Base-by-base conservation (phyloP, 1,140 invertebrate species). In the Phymastichus coffea region DNA sequence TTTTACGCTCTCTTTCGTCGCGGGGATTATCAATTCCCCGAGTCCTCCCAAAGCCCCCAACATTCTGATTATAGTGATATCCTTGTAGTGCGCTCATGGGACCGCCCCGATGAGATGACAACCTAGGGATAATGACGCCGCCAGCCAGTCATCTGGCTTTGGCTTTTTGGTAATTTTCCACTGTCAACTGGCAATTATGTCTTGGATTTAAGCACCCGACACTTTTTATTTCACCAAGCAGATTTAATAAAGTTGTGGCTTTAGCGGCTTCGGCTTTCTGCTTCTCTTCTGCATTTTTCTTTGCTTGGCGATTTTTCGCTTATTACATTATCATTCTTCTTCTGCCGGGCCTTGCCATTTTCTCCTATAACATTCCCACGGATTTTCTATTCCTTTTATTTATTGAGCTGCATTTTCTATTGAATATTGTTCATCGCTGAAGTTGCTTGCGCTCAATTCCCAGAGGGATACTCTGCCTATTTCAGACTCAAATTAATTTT, bases 31-130 rank as follows among this genome's bases (percentile, higher is more conserved):
- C 54, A 54, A 54, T 60, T 60, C 30, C 10, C 17, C 20, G 51
- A 35, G 37, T 12, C 19, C 38, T 15, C 22, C n/a, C n/a, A n/a
- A n/a, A n/a, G n/a, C n/a, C n/a, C n/a, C n/a, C n/a, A n/a, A n/a
- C n/a, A 7, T 25, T 40, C 23, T 61, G 51, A 61, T 61, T 61
- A 61, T 48, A 53, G 49, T 46, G 43, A 61, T 61, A 54, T 40
- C 15, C 12, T 14, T 17, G 7, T 23, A 15, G 15, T 9, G 9
- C 2, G 26, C 17, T 54, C 40, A 52, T 23, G 44, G 59, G n/a
- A n/a, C 49, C 26, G 28, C 26, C 28, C 25, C 14, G 20, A 40
- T 41, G n/a, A 48, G 53, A 61, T 48, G 58, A 54, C 58, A 61
- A 35, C 28, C 3, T 22, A 22, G 35, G n/a, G 43, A 55, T 61